Evolutionary conservation across 2,888 invertebrate genomes (phyloP).

Genomic region (Thyatira batis): DNA sequence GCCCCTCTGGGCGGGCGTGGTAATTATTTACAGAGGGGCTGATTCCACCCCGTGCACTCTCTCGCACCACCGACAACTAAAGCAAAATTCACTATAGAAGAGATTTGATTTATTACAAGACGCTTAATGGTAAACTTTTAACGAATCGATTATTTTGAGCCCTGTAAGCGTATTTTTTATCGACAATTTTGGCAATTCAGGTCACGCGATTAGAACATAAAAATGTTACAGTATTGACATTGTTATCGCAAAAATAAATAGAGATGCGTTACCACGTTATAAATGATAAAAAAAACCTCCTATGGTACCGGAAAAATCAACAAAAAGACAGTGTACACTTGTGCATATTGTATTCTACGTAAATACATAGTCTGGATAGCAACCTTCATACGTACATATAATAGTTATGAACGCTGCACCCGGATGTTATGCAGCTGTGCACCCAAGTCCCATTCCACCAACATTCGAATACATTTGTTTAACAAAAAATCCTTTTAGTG

Average conservation of each 20-base stretch:
- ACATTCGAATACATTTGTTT: constrained; percentile 26
- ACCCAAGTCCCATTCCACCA: constrained; percentile 35
- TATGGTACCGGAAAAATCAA: constrained; percentile 15
- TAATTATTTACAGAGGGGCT: constrained; percentile 77
- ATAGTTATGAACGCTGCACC: constrained; percentile 31
- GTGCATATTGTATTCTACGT: constrained; percentile 17
- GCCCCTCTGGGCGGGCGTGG: constrained; percentile 57
- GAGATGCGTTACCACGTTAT: neutral
- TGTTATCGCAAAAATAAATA: constrained; percentile 1
- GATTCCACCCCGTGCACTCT: constrained; percentile 52
- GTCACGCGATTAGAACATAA: neutral
- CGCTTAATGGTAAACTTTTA: neutral
- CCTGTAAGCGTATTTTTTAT: neutral
- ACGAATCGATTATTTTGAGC: neutral
- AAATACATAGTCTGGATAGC: neutral
- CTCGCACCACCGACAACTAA: constrained; percentile 27
- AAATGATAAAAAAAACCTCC: neutral
- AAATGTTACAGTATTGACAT: constrained; percentile 1
- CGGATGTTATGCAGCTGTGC: constrained; percentile 72
- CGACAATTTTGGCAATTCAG: neutral
- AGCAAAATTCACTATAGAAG: constrained; percentile 27
- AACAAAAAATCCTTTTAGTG: constrained; percentile 42
- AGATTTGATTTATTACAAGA: constrained; percentile 18
- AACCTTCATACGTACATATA: constrained; percentile 15
- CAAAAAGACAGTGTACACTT: constrained; percentile 29